Conservation (phyloP, 2,797 vertebrate genomes). For the Sparidentex hasta region DNA sequence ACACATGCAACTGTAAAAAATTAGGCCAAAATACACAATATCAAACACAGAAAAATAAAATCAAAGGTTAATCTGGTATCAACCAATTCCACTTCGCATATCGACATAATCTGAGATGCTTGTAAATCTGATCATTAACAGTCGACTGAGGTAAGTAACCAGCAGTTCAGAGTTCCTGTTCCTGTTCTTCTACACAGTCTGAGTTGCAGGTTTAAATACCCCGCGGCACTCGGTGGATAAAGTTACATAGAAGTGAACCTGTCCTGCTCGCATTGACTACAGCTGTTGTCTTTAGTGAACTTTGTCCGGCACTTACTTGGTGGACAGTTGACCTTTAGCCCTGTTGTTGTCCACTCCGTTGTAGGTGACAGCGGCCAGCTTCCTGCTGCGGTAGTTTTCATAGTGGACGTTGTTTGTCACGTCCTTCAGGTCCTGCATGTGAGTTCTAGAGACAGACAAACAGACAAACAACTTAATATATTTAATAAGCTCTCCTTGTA, state of each 20-base stretch:
- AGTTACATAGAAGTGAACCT: neutral
- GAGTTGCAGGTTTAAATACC: neutral
- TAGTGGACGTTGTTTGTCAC: slow-evolving; percentile 99
- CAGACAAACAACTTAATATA: neutral
- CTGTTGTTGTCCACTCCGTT: slow-evolving; percentile 98
- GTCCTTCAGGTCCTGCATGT: slow-evolving; percentile 99
- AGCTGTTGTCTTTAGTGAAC: neutral
- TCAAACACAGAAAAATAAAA: too few species aligned
- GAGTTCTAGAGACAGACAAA: slow-evolving; percentile 87
- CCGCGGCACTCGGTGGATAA: too few species aligned
- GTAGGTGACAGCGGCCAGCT: slow-evolving; percentile 98
- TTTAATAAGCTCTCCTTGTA: neutral
- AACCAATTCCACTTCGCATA: neutral
- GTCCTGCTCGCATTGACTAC: neutral
- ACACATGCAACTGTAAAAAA: too few species aligned
- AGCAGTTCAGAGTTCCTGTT: neutral
- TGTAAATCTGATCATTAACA: neutral
- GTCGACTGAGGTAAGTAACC: neutral
- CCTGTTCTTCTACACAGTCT: neutral
- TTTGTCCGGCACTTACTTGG: slow-evolving; percentile 90
- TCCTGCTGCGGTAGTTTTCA: slow-evolving; percentile 99
- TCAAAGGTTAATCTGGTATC: too few species aligned
- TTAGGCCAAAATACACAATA: too few species aligned
- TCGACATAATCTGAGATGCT: neutral
- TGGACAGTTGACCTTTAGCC: slow-evolving; percentile 93